Base-by-base conservation (phyloP, 1,140 invertebrate genomes). In the Eriosoma lanigerum region DNA sequence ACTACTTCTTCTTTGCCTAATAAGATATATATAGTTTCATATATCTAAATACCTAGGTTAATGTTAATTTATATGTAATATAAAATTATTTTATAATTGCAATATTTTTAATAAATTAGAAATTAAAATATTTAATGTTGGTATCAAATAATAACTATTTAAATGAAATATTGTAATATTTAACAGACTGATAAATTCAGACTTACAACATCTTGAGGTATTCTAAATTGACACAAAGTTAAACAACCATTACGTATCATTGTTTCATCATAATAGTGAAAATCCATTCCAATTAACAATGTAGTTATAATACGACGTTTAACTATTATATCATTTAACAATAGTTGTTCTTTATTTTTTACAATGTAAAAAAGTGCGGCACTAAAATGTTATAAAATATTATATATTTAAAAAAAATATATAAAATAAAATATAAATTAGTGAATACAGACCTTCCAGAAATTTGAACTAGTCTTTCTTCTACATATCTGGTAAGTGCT, bases 191-290 rank as follows among this genome's bases (percentile, higher is more conserved):
- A 70, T 19, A 44, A n/a, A 19, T 72, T 54, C 10, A 80, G 38
- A 90, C 91, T 89, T 88, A 97, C 95, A 84, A 98, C 93, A 89
- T 98, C 96, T 82, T 91, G 89, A 29, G 96, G 96, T 86, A 98
- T 96, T 84, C 92, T 94, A 85, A 98, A 97, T 86, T 98, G 95
- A 84, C 95, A 98, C 8, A 98, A 87, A 0, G 95, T 96, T 62
- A 98, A 88, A 86, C 96, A 98, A 64, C 96, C 95, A 87, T 98
- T 98, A 73, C 96, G 88, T 89, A 98, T 93, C 94, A 98, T 96
- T 10, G 93, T 96, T 82, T 94, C 91, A 85, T 97, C 95, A 68
- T 90, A 89, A 83, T 90, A 88, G 85, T 96, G 93, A 70, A 89
- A 88, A 82, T 92, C 91, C 95, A 97, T 97, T n/a, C 92, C 94